These are phyloP conservation scores for Ptychoptera albimana DNA, from an alignment of 2,888 invertebrate species.

Conservation along the genomic window DNA sequence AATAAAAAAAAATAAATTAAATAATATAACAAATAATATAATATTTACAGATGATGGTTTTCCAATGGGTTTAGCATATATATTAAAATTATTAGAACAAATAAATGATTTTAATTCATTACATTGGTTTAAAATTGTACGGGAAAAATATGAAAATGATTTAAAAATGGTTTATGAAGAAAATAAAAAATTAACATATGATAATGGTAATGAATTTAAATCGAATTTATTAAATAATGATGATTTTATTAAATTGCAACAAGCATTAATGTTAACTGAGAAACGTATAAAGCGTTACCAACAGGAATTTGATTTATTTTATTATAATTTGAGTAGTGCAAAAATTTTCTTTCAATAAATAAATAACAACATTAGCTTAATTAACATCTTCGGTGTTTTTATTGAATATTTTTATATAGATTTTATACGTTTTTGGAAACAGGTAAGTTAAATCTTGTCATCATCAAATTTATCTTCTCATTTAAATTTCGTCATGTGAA, in stretches of 20 bases:
- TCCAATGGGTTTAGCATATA: constrained; percentile 87
- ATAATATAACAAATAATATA: constrained; percentile 47
- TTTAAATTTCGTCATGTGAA: too few relatives aligned
- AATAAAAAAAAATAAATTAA: constrained; percentile 49
- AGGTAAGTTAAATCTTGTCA: too few relatives aligned
- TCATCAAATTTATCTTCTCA: too few relatives aligned
- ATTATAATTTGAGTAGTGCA: constrained; percentile 85
- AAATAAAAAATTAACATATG: constrained; percentile 21
- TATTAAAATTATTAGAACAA: constrained; percentile 79
- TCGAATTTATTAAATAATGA: too few relatives aligned
- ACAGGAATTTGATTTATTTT: constrained; percentile 78
- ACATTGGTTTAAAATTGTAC: constrained; percentile 88
- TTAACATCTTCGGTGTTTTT: too few relatives aligned
- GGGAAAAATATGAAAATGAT: constrained; percentile 53
- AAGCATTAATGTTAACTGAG: constrained; percentile 78
- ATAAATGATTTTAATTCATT: constrained; percentile 74
- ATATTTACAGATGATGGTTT: constrained; percentile 98
- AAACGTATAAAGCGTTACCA: constrained; percentile 63
- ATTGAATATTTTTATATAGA: too few relatives aligned
- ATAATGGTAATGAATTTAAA: constrained; percentile 37
- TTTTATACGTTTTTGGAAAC: too few relatives aligned
- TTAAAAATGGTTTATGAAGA: constrained; percentile 38
- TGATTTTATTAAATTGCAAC: constrained; percentile 52
- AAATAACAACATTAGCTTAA: too few relatives aligned
- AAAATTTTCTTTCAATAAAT: constrained; percentile 76